phyloP scores from a whole-genome alignment of 2,888 invertebrate species.

The Diarsia rubi region DNA sequence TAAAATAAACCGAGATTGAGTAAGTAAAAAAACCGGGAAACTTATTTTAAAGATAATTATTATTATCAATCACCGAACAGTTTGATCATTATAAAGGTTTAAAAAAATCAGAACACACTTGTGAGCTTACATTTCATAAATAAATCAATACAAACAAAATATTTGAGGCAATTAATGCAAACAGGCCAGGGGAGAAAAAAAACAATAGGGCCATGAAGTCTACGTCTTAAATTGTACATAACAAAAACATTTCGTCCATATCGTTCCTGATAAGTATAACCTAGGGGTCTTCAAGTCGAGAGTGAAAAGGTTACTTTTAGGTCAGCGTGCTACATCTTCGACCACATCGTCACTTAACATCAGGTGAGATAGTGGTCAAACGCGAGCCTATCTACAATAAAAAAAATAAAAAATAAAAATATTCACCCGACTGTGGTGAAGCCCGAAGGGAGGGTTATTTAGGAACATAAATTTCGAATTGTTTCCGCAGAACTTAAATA shows the following conservation, averaged over 20 bases:
- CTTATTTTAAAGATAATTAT: background rate
- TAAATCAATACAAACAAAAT: constrained; percentile 54
- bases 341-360: too few species aligned
- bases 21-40: background rate
- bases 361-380: too few species aligned
- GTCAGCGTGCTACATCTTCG: too few species aligned
- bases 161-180: constrained; percentile 73
- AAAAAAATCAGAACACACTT: constrained; percentile 21
- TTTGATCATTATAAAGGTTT: constrained; percentile 4
- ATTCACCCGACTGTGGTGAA: too few species aligned
- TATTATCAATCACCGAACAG: too few species aligned
- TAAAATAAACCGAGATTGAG: background rate
- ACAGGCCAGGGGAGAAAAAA: constrained; percentile 68
- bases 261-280: too few species aligned
- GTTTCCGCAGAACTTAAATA: background rate
- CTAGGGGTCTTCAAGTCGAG: too few species aligned
- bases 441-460: too few species aligned
- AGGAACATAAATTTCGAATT: background rate
- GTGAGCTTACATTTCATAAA: constrained; percentile 24
- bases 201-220: constrained; percentile 38
- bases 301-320: too few species aligned
- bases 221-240: background rate
- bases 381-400: too few species aligned
- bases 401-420: too few species aligned
- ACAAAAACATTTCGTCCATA: background rate